Evolutionary conservation across 2,888 invertebrate genomes (phyloP), one percentile per base, ranked within the genome.

Genomic region (Ornithoptera alexandrae): DNA sequence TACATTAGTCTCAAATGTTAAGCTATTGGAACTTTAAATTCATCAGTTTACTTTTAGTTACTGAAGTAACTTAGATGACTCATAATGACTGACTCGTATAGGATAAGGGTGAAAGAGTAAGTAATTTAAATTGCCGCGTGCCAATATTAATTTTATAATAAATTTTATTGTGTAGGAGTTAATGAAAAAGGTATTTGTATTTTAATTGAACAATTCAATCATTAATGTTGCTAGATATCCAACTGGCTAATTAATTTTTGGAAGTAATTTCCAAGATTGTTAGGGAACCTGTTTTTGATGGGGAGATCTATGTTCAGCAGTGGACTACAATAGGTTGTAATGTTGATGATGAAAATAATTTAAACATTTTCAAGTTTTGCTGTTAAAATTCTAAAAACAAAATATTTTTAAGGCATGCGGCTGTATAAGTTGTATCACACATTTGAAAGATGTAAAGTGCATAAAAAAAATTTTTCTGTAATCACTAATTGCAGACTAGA

Each of bases 1-100:
- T 89, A 87, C 86, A 83, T 85, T 86, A 90, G 90, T 91, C 89
- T 89, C 90, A 88, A 88, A 90, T 87, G 80, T 87, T 85, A 85
- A 64, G 65, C 46, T 59, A 67, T 84, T 83, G 84, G 80, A 78
- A 81, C 83, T 80, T 82, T 83, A 79, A 80, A 81, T 79, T 80
- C 81, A 83, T 84, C 78, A 78, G 76, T 76, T 84, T 83, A 80
- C 76, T 82, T 80, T 78, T 78, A 83, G 83, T 86, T 84, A 77
- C 79, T 82, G 77, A 76, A 76, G 78, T 81, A 81, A 79, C 79
- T 67, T 76, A 77, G 76, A 82, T 78, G 80, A 82, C 80, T 83
- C 84, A 81, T 83, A 84, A 84, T 85, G 89, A 90, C 87, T 90
- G 88, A 88, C 79, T 88, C 85, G 79, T 76, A 81, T 90, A 87